These are phyloP conservation scores for Bombus picipes DNA, from an alignment of 1,140 invertebrate species.

Conservation along the genomic window DNA sequence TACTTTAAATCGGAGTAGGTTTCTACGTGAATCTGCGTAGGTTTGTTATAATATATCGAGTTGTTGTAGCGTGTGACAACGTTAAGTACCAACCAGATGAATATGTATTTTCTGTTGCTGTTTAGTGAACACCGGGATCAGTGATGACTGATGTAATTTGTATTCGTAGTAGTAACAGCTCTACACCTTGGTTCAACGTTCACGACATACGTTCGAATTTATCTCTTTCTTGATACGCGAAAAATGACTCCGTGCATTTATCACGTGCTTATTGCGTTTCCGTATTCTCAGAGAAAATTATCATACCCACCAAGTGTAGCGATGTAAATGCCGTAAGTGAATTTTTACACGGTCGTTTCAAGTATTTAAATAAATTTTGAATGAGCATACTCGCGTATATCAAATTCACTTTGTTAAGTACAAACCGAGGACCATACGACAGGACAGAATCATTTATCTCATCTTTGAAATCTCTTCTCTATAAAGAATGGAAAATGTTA, in stretches of 20 bases:
- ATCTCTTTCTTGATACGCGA: conserved; percentile 42
- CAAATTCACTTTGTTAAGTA: too few relatives aligned
- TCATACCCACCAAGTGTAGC: not conserved
- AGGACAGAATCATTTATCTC: too few relatives aligned
- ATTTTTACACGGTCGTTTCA: not conserved
- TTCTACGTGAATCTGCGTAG: not conserved
- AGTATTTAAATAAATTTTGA: not conserved
- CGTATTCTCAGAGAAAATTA: not conserved
- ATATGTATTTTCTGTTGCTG: conserved; percentile 42
- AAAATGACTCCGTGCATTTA: conserved; percentile 14
- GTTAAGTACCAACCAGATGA: conserved; percentile 37
- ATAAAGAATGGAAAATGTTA: too few relatives aligned
- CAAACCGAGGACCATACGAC: too few relatives aligned
- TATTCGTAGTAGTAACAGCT: conserved; percentile 57
- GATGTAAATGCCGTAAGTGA: not conserved
- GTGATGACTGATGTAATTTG: conserved; percentile 49
- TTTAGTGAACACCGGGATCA: conserved; percentile 34
- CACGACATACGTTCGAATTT: conserved; percentile 36
- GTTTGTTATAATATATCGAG: conserved; percentile 26
- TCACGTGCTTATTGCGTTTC: not conserved
- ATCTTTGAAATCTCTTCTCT: too few relatives aligned
- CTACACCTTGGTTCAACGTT: conserved; percentile 17
- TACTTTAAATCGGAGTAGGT: not conserved
- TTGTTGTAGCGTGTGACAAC: not conserved
- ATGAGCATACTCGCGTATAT: not conserved